Evolutionary conservation across 1,140 invertebrate species (phyloP), one percentile per base, ranked within the genome.

Genomic region (Drosophila dunni): DNA sequence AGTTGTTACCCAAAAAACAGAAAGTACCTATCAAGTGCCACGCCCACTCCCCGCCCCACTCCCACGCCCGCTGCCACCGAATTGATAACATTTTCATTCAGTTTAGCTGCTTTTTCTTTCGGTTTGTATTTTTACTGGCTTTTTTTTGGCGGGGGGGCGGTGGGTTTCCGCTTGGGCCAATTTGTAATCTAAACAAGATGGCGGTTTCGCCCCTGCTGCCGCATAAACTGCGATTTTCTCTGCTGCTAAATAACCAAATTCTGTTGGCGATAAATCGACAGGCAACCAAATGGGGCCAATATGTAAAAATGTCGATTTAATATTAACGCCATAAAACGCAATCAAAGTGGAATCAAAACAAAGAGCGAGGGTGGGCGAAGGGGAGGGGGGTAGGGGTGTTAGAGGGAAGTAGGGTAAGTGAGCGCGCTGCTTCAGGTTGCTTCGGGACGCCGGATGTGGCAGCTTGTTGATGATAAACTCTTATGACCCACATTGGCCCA

Each of bases 171-270:
- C 50, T 51, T 48, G 61, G 67, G 78, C 67, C 84, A 89, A 89
- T 90, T 89, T 90, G 85, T 90, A 89, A 89, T 85, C 85, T 90
- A 89, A 89, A 84, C 85, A 89, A 88, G 76, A 77, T 88, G 77
- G 73, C 68, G 77, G 42, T 56, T 24, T 38, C 36, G 15, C 50
- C 34, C 56, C 20, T 24, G 44, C 54, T 11, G 17, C 9, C 10
- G 53, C 24, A 29, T 29, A 29, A 29, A 29, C 34, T 17, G 9
- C 7, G 9, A 13, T 48, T 29, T 40, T 53, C 46, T 10, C 48
- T 24, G 34, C 36, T 20, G 54, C 61, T 79, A 76, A 79, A 73
- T 86, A 77, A 83, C 62, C 72, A 74, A 88, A 77, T 85, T 64
- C 75, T 75, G 78, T 11, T 29, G 6, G 17, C 61, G 57, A 76